These are phyloP conservation scores for Copidosoma aretas DNA, from an alignment of 2,888 invertebrate genomes.

Conservation along the genomic window DNA sequence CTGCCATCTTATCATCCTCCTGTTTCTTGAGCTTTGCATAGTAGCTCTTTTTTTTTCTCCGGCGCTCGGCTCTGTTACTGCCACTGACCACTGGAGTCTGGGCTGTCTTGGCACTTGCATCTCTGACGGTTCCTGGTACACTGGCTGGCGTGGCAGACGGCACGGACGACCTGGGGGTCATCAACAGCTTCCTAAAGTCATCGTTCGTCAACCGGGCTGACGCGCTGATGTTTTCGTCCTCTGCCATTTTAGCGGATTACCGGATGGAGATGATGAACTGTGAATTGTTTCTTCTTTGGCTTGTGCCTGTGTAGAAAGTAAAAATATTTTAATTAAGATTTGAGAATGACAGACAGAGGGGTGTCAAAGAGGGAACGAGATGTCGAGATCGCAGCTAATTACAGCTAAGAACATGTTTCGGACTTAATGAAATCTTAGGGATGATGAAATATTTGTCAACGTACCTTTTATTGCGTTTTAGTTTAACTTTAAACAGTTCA, in stretches of 20 bases:
- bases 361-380: too few species aligned
- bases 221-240: constrained; percentile 56
- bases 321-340: too few species aligned
- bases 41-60: constrained; percentile 92
- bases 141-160: constrained; percentile 65
- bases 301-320: too few species aligned
- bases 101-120: constrained; percentile 73
- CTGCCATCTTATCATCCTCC: constrained; percentile 93
- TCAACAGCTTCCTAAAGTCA: constrained; percentile 93
- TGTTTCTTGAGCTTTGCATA: constrained; percentile 94
- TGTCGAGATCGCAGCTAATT: too few species aligned
- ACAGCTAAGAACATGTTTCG: too few species aligned
- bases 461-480: too few species aligned
- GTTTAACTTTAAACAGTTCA: too few species aligned
- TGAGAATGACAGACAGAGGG: too few species aligned
- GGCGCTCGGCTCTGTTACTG: constrained; percentile 73
- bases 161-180: constrained; percentile 88
- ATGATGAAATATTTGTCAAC: too few species aligned
- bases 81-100: constrained; percentile 57
- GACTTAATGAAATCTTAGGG: too few species aligned
- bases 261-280: too few species aligned
- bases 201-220: constrained; percentile 92
- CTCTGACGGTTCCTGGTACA: constrained; percentile 70
- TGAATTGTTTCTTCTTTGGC: too few species aligned
- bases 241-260: constrained; percentile 53